These are phyloP conservation scores for Pseudomyrmex cubaensis DNA, from an alignment of 1,140 invertebrate genomes.

Conservation along the genomic window DNA sequence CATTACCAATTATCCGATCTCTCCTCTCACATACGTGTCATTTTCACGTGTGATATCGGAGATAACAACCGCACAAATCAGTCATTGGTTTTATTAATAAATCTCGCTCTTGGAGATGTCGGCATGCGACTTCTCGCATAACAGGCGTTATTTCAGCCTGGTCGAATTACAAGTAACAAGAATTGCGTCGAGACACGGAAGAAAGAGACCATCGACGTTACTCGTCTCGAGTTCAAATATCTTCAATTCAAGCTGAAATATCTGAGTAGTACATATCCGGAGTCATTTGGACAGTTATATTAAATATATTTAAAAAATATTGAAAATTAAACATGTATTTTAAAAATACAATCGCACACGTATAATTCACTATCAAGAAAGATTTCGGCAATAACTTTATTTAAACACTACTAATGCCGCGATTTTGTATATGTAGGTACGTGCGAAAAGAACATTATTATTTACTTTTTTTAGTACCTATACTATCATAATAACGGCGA, in stretches of 20 bases:
- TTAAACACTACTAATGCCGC: too few relatives aligned
- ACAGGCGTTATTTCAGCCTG: slow-evolving; percentile 39
- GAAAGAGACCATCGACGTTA: not conserved
- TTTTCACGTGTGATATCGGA: slow-evolving; percentile 5
- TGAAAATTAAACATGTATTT: too few relatives aligned
- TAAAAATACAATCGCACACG: too few relatives aligned
- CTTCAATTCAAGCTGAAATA: not conserved
- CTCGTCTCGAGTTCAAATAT: slow-evolving; percentile 19
- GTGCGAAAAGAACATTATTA: too few relatives aligned
- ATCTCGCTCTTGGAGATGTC: slow-evolving; percentile 23
- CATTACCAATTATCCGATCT: slow-evolving; percentile 32
- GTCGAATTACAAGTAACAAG: slow-evolving; percentile 28
- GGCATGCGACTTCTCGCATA: slow-evolving; percentile 36
- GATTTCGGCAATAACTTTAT: too few relatives aligned
- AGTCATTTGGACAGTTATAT: too few relatives aligned
- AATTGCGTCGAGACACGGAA: slow-evolving; percentile 15
- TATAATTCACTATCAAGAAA: too few relatives aligned
- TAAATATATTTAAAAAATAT: too few relatives aligned
- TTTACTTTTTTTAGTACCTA: too few relatives aligned
- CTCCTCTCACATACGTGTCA: not conserved
- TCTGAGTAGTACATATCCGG: too few relatives aligned
- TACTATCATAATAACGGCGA: too few relatives aligned
- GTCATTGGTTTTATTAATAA: slow-evolving; percentile 51
- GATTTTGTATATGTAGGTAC: too few relatives aligned
- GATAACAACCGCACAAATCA: slow-evolving; percentile 41